Base-by-base conservation (phyloP, 1,140 invertebrate genomes). In the Globodera rostochiensis region DNA sequence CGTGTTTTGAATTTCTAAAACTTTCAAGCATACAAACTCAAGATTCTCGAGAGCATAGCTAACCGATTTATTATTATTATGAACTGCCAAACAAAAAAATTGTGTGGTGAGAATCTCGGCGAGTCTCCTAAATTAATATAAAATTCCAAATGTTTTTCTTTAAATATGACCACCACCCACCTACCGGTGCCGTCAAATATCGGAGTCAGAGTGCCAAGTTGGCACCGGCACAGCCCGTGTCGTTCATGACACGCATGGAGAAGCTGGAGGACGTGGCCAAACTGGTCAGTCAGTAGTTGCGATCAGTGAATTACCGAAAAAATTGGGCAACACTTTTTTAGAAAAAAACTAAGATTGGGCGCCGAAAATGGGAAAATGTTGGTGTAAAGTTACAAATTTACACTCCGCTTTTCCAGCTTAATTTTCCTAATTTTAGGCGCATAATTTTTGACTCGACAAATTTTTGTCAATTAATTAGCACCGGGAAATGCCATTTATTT, bases 171-270 rank as follows among this genome's bases (percentile, higher is more conserved):
- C 19, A 19, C 57, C 57, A 64, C 64, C 25, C 57, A 60, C 19
- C n/a, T 82, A 82, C 46, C 49, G 81, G 6, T 66, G 85, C 21
- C 82, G 82, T 13, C 75, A 86, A 78, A 86, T 86, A 57, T 57
- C 80, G 75, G n/a, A 21, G 50, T 5, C 83, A 81, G 5, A 49
- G 75, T 15, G 77, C 84, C 6, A 86, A 84, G 94, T 91, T 93
- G 93, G 87, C 92, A 71, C 93, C 95, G 83, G 90, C 92, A 69
- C 90, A 94, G 6, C 94, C 95, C 4, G 73, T 73, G 36, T 71
- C 66, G 77, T 95, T 94, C 89, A 91, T 94, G 81, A 95, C 94
- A 84, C 94, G 95, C 87, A 94, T 95, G 87, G 94, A 95, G 88
- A 93, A 94, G 79, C 95, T 95, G 90, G 94, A 95, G 88, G 91